Evolutionary conservation across 2,113 vertebrate species (phyloP).

Genomic region (Notothenia coriiceps): DNA sequence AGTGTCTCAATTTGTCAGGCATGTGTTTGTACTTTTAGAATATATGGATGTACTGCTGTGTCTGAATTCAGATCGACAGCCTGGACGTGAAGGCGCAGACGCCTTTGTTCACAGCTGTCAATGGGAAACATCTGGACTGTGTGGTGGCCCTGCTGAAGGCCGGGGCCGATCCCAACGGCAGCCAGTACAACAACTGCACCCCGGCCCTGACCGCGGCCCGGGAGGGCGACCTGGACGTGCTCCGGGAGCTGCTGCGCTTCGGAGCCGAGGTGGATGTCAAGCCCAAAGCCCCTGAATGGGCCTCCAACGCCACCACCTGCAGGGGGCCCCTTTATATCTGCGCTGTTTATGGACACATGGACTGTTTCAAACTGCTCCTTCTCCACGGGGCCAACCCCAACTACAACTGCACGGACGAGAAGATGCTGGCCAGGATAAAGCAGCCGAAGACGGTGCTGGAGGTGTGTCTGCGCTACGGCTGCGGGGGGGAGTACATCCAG

Average conservation of each 20-base stretch:
- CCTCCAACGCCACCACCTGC: slow-evolving; percentile 85
- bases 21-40: background rate
- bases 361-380: slow-evolving; percentile 91
- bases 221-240: slow-evolving; percentile 86
- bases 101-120: slow-evolving; percentile 92
- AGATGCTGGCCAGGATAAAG: slow-evolving; percentile 84
- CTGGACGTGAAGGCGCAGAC: slow-evolving; percentile 96
- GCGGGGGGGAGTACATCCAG: slow-evolving; percentile 86
- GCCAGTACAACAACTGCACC: slow-evolving; percentile 92
- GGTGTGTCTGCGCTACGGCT: slow-evolving; percentile 90
- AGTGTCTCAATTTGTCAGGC: background rate
- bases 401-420: slow-evolving; percentile 91
- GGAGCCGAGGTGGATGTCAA: slow-evolving; percentile 89
- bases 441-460: slow-evolving; percentile 91
- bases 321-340: slow-evolving; percentile 93
- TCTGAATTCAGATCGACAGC: slow-evolving; percentile 84
- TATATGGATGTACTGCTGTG: background rate
- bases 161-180: slow-evolving; percentile 89
- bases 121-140: slow-evolving; percentile 90
- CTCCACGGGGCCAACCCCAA: slow-evolving; percentile 91
- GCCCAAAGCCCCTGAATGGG: slow-evolving; percentile 88
- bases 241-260: slow-evolving; percentile 87
- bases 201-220: slow-evolving; percentile 90
- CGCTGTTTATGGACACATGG: slow-evolving; percentile 90
- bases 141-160: slow-evolving; percentile 89